Evolutionary conservation across 2,888 invertebrate genomes (phyloP).

Genomic region (Chymomyza amoena): DNA sequence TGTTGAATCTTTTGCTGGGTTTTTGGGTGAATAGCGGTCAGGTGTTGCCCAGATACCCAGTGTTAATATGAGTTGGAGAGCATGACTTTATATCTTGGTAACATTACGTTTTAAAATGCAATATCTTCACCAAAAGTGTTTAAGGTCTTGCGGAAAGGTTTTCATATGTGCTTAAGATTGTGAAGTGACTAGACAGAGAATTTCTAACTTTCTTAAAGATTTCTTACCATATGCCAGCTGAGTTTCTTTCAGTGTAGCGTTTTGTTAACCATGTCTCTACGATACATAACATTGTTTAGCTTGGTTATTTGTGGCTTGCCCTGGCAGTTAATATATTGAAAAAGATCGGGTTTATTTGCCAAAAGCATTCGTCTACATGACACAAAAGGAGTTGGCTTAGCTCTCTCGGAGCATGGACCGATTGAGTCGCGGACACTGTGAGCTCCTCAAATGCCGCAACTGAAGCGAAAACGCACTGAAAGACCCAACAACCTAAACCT

Average conservation of each 20-base stretch:
- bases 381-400: neutral
- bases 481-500: neutral
- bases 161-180: no score
- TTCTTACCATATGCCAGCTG: neutral
- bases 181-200: no score
- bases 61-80: no score
- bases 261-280: neutral
- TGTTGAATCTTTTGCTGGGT: no score
- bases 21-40: no score
- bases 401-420: neutral
- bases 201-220: no score
- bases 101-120: no score
- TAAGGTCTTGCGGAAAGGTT: no score
- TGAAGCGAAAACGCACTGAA: neutral
- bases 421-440: neutral
- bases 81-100: no score
- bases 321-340: conserved; percentile 31
- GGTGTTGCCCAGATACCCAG: no score
- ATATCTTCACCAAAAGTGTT: no score
- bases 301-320: conserved; percentile 16
- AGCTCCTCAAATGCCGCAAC: neutral
- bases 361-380: neutral
- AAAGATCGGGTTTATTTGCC: conserved; percentile 34
- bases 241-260: neutral
- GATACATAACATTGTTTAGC: conserved; percentile 28